Evolutionary conservation across 2,113 vertebrate species (phyloP), one percentile per base, ranked within the genome.

Genomic region (Emberiza fucata): DNA sequence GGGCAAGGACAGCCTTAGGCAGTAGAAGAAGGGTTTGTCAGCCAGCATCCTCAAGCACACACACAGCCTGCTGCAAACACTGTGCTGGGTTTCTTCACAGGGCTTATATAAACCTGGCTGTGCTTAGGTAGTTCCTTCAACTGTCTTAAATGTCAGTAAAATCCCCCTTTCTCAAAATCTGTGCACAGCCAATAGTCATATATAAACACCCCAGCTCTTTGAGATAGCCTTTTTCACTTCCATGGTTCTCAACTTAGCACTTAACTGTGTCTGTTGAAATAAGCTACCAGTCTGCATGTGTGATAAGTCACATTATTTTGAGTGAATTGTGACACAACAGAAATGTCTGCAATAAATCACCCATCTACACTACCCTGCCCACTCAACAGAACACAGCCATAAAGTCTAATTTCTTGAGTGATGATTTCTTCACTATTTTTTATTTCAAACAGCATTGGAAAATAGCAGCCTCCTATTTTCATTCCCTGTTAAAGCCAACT

Each of bases 281-380:
- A 86, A 95, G 82, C 21, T 86, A 82, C 79, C 75, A 82, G 82
- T 92, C 88, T 92, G 78, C 44, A 81, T 89, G 90, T 93, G 81
- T 91, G 79, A 53, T 61, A 97, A 93, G 51, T 88, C 79, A 92
- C 92, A 88, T 88, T 88, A 91, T 94, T 96, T 92, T 95, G 94
- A 76, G 94, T 39, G 71, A 93, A 69, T 90, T 91, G 71, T 63
- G 85, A 73, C 81, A 85, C 68, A 94, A 90, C 84, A 90, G 59
- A 95, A 95, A 50, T 64, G 71, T 90, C 84, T 87, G 95, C 79
- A 82, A 21, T 90, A 96, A 88, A 80, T 72, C 76, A 54, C 45
- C 81, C 70, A 66, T 94, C 81, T 89, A 23, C 75, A 44, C 61
- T 77, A 65, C 16, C 66, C 85, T 95, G 81, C 93, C 93, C 75